Evolutionary conservation across 2,113 vertebrate species (phyloP), one percentile per base, ranked within the genome.

Genomic region (Nipponia nippon): DNA sequence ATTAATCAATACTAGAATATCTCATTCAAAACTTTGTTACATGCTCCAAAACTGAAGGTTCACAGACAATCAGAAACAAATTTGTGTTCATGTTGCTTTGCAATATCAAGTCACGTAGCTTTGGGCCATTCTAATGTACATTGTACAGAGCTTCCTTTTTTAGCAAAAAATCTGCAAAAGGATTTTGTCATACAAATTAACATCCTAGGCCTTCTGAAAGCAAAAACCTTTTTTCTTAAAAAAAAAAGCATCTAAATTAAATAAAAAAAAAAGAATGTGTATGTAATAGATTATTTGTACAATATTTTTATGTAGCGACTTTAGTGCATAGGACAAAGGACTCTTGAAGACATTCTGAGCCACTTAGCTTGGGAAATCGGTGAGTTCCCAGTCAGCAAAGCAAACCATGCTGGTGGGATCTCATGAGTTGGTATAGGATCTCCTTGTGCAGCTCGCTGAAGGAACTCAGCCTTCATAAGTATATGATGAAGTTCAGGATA

Each of bases 221-320:
- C 5, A 87, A 71, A 72, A 32, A 6, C 0, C 0, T 14, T 34
- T 53, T 42, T 27, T 22, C 15, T 44, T 36, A 10, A 8, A 38
- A 69, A 55, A 49, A 14, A 27, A 14, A 22, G 0, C 3, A 42
- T 69, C 34, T 32, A 73, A 66, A 40, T 75, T 0, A 80, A 76
- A 38, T 26, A 7, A 9, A 90, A 87, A 73, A 6, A 25, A 23
- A 79, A 89, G 7, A 22, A 83, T 47, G 16, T 14, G 10, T 40
- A 22, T 14, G 4, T 32, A 63, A 58, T 9, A 36, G 13, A 82
- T 79, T 50, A 56, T 80, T 66, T 71, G 11, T 20, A 21, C 12
- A 47, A 8, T 40, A 34, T 77, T 89, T 70, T 30, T 65, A 21
- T 18, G 10, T 18, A 20, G 22, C 61, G 19, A 62, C 5, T 62